A percentile compares a stretch with the other conserved stretches of the same genome.
Conservation (phyloP, 2,888 invertebrate species). For the Drosophila suboccidentalis region DNA sequence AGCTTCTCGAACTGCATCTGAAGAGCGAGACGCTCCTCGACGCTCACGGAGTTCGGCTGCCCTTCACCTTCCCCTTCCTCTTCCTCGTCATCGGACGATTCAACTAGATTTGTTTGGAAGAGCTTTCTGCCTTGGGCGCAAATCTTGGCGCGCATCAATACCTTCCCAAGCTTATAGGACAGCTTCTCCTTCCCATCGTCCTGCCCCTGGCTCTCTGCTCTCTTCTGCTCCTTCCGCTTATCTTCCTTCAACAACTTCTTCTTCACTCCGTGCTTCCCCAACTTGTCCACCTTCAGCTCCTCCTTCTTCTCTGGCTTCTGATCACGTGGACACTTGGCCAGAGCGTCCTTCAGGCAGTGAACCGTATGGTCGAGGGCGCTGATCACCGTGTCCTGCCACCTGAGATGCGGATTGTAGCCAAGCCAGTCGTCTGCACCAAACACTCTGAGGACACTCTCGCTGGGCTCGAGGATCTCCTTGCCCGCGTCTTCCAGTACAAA, state of each 20-base stretch:
- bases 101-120: background rate
- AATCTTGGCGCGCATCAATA: background rate
- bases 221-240: background rate
- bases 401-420: background rate
- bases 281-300: background rate
- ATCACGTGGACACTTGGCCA: background rate
- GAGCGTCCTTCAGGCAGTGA: background rate
- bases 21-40: background rate
- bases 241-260: background rate
- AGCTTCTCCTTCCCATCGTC: background rate
- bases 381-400: slow-evolving; percentile 12
- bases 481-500: background rate
- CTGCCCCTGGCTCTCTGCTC: background rate
- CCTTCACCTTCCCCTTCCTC: too few relatives aligned
- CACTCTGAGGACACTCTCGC: background rate
- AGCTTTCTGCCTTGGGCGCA: too few relatives aligned
- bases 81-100: background rate
- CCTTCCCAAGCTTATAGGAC: background rate
- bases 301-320: background rate
- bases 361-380: slow-evolving; percentile 3
- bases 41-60: background rate
- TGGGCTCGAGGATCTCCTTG: background rate
- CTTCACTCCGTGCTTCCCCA: background rate
- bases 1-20: background rate
- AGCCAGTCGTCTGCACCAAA: background rate